Percentiles rank a stretch among this genome's conserved stretches.
Conservation (phyloP, 2,797 vertebrate species). For the Holocentrus rufus region DNA sequence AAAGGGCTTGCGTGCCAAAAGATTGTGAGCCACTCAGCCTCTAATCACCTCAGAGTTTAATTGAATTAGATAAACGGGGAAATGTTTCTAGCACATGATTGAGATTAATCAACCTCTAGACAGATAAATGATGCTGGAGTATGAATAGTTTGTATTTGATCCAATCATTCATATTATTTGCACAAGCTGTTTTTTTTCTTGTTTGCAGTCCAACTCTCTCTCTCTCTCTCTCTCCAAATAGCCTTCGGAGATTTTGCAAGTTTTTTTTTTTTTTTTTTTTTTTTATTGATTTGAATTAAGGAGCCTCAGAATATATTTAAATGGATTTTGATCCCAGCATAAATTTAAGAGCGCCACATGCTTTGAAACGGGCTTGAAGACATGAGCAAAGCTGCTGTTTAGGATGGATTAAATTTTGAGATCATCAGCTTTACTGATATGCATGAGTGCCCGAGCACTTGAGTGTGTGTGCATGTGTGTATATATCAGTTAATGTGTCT, state of each 20-base stretch:
- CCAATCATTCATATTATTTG: constrained; percentile 5
- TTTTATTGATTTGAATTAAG: constrained; percentile 65
- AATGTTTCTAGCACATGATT: background rate
- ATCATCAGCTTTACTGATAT: constrained; percentile 70
- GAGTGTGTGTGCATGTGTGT: constrained; percentile 3
- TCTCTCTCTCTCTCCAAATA: background rate
- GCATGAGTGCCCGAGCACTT: constrained; percentile 60
- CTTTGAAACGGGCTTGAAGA: constrained; percentile 58
- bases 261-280: constrained; percentile 28
- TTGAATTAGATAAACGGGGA: constrained; percentile 10
- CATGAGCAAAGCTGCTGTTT: constrained; percentile 51
- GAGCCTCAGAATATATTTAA: constrained; percentile 57
- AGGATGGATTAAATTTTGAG: constrained; percentile 67
- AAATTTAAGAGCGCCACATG: constrained; percentile 44
- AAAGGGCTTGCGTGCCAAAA: background rate
- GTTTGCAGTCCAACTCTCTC: constrained; percentile 12
- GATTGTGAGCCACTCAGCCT: background rate
- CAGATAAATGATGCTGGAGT: constrained; percentile 14
- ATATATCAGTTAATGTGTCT: constrained; percentile 26
- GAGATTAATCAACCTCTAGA: background rate
- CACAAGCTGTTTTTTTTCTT: constrained; percentile 22
- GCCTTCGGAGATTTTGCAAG: constrained; percentile 20
- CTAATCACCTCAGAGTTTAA: background rate
- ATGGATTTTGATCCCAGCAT: constrained; percentile 65
- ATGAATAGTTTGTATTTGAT: constrained; percentile 29